Base-by-base conservation (phyloP, 2,797 vertebrate genomes). In the Alectoris magna region DNA sequence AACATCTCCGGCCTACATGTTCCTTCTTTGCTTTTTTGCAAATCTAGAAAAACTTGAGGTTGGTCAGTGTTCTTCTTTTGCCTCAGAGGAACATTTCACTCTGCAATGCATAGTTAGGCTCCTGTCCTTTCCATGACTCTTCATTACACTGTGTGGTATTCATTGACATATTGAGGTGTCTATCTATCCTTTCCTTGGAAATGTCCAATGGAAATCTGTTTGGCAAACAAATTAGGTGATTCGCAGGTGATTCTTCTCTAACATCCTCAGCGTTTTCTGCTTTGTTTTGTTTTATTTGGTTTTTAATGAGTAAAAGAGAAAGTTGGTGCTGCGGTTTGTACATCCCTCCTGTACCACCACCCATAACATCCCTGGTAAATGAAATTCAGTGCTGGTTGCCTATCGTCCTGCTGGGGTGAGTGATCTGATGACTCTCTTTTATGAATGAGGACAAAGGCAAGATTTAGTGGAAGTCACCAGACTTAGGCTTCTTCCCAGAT, bases 151-250 rank as follows among this genome's bases (percentile, higher is more conserved):
- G 3, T 0, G 0, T 1, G 1, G 5, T 17, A 46, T 39, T 83
- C 38, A 14, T n/a, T 4, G 36, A 22, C 18, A 11, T 1, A 0
- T 16, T 66, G 29, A 14, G 16, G 8, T 31, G 9, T 10, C 27
- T 44, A 9, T 36, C 14, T 13, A 2, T 2, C 44, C 26, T 0
- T 0, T 56, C 27, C 64, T 67, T 0, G 0, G 87, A 58, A 58
- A 39, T 38, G 21, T 26, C 19, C 9, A 13, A 21, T 59, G 39
- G 73, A 51, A 84, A 69, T 39, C 6, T 26, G 22, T 5, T 36
- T 38, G 39, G 18, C 23, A 36, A 58, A 24, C 5, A 44, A 44
- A 75, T 1, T 4, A 62, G 10, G 44, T 51, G 64, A 13, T 27
- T 29, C 5, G 41, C 53, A 13, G 39, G 39, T 41, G 39, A 41